Evolutionary conservation across 1,140 invertebrate species (phyloP).

Genomic region (Drosophila trapezifrons): DNA sequence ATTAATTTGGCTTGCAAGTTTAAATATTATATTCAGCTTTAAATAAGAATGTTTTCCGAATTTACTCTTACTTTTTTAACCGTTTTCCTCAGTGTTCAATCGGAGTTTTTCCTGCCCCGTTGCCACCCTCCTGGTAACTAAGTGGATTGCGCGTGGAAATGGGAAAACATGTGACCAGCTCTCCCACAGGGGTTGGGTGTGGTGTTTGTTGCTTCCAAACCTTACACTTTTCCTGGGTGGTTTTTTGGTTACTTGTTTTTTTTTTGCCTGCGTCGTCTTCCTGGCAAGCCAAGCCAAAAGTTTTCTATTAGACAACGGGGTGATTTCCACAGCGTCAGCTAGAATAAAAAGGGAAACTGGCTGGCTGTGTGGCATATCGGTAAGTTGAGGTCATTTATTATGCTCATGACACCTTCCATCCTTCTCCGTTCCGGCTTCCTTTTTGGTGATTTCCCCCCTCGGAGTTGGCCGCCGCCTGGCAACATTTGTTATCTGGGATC

Average conservation of each 20-base stretch:
- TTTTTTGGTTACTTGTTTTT: constrained; percentile 51
- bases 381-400: constrained; percentile 79
- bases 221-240: constrained; percentile 31
- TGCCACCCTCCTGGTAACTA: constrained; percentile 50
- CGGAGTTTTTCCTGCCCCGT: constrained; percentile 9
- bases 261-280: constrained; percentile 21
- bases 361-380: constrained; percentile 50
- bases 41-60: too few species aligned
- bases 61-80: too few species aligned
- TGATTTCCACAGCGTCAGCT: constrained; percentile 67
- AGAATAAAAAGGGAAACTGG: constrained; percentile 44
- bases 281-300: too few species aligned
- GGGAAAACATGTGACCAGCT: constrained; percentile 53
- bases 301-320: constrained; percentile 78
- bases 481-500: constrained; percentile 64
- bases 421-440: constrained; percentile 18
- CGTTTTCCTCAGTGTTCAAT: constrained; percentile 1
- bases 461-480: constrained; percentile 32
- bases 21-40: background rate
- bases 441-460: constrained; percentile 3
- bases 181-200: constrained; percentile 30
- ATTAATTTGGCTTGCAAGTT: background rate
- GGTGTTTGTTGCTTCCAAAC: constrained; percentile 23
- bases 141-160: constrained; percentile 70
- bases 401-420: constrained; percentile 73